Evolutionary conservation across 1,140 invertebrate genomes (phyloP), one percentile per base, ranked within the genome.

Genomic region (Lineus longissimus): DNA sequence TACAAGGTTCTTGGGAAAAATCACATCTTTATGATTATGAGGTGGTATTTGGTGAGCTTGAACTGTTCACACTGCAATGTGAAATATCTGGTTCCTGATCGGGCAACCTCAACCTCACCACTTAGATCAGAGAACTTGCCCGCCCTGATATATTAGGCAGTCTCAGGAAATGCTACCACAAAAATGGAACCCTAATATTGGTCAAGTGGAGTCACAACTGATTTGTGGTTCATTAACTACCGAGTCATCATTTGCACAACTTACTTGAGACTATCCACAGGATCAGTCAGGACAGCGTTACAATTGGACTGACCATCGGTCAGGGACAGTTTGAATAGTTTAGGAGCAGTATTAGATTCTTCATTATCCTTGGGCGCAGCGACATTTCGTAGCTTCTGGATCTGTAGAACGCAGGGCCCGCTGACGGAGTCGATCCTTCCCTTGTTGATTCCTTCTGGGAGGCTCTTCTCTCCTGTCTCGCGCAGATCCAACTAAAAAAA

Each of bases 291-390:
- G 58, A 93, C 80, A 2, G 88, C 92, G 78, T 89, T 88, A 72
- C 88, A 88, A 66, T 85, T 87, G 57, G 85, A 86, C 73, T 90
- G 89, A 1, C 93, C 93, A 85, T 96, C 93, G 22, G 90, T 92
- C 56, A 96, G 76, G 0, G 87, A 88, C 19, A 95, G 70, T 76
- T 91, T 92, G 55, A 95, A 81, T 84, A 95, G 88, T 13, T 91
- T 84, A 1, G 92, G 91, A 45, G 90, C 90, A 58, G 85, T 84
- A 67, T 87, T 86, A 17, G 91, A 93, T 69, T 93, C 90, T 76
- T 94, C 91, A 82, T 93, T 92, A 40, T 87, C 87, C 82, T 94
- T 94, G n/a, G 93, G 92, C 22, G 91, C 91, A 40, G 91, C 86
- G 43, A 93, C 86, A 84, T 95, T 95, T 17, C 91, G 85, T 47